A percentile compares a stretch with the other conserved stretches of the same genome.
These are phyloP conservation scores for Epinephelus coioides DNA, from an alignment of 2,797 vertebrate species.

Conservation along the genomic window DNA sequence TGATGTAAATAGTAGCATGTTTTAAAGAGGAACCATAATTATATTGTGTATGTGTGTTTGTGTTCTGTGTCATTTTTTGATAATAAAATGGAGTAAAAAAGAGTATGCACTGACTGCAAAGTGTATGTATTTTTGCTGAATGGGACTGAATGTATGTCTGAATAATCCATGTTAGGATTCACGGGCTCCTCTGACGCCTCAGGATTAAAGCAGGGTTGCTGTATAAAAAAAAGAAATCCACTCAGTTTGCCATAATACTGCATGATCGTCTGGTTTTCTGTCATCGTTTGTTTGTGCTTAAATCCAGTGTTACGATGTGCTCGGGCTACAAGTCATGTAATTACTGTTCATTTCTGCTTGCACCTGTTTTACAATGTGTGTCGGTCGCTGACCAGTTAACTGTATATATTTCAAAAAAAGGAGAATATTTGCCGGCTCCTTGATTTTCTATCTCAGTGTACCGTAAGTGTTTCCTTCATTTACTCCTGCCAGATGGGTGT, in stretches of 20 bases:
- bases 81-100: constrained; percentile 86
- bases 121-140: constrained; percentile 83
- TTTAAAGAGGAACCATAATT: constrained; percentile 82
- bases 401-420: constrained; percentile 56
- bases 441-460: constrained; percentile 69
- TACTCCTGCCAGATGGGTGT: constrained; percentile 69
- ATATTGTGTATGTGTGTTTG: constrained; percentile 87
- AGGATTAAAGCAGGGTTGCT: constrained; percentile 61
- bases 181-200: constrained; percentile 65
- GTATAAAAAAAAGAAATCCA: constrained; percentile 25
- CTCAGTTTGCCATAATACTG: constrained; percentile 48
- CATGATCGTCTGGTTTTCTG: constrained; percentile 59
- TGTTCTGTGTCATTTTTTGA: constrained; percentile 87
- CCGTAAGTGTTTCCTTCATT: constrained; percentile 75
- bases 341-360: constrained; percentile 48
- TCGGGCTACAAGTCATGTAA: constrained; percentile 63
- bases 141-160: constrained; percentile 74
- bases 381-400: constrained; percentile 42
- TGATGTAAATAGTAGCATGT: constrained; percentile 93
- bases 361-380: constrained; percentile 40
- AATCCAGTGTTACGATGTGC: constrained; percentile 43
- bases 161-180: constrained; percentile 64
- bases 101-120: constrained; percentile 83
- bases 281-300: constrained; percentile 54
- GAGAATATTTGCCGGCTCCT: constrained; percentile 59